Base-by-base conservation (phyloP, 2,888 invertebrate species). In the Eupithecia centaureata region DNA sequence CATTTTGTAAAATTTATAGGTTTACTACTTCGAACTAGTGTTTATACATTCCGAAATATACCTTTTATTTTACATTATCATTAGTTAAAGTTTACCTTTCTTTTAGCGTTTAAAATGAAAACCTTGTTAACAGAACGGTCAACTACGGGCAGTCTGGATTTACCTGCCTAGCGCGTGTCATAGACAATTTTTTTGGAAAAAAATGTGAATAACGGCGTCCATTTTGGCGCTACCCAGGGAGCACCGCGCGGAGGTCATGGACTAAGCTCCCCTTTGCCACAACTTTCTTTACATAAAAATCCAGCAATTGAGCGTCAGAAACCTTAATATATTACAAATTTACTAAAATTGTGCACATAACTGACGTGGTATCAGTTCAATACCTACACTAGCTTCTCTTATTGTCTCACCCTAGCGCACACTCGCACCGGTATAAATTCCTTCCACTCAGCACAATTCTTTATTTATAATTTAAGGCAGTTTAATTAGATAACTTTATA, bases 231-330 rank as follows among this genome's bases (percentile, higher is more conserved):
- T 85, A 92, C 92, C 91, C 91, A 91, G 92, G 92, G 91, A 90
- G 91, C 91, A 92, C 91, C 91, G 88, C 91, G 91, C 86, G 91
- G 91, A 92, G 91, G 91, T 90, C 86, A 91, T 92, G 91, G 91
- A 92, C 91, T 85, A 79, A 86, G 90, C 91, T 88, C 91, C 91
- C 91, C 91, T 91, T 87, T 86, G 87, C 86, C 86, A 87, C 82
- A 84, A 78, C 75, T 77, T 73, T 74, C 76, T 73, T 72, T 76
- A 74, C 28, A 66, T 59, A 77, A 73, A 68, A 70, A 65, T 65
- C 62, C 65, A 71, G 72, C 71, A 68, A 74, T 73, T 74, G 74
- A 74, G 74, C 74, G 63, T 70, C 58, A 66, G 63, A 60, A 65
- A 56, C 56, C 60, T 33, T 54, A 63, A 22, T 59, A 28, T 28